These are phyloP conservation scores for Oscarella lobularis DNA, from an alignment of 37 sponge, comb jelly and placozoan genomes.

Conservation along the genomic window DNA sequence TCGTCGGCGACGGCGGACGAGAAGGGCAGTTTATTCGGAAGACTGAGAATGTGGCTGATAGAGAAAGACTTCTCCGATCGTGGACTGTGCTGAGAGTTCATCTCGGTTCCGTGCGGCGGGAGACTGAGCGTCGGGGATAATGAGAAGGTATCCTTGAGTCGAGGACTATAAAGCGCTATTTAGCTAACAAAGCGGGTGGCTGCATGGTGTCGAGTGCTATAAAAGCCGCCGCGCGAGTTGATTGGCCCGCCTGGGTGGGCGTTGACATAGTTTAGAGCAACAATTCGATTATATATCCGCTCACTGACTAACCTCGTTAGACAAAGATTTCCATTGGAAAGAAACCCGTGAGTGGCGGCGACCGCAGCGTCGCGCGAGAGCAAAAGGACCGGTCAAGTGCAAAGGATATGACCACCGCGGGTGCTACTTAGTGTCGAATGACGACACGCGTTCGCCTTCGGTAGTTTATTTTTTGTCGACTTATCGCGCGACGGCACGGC, in stretches of 20 bases:
- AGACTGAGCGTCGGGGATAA: background rate
- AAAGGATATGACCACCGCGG: no score
- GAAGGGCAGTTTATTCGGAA: background rate
- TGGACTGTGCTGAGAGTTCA: background rate
- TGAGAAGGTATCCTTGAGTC: background rate
- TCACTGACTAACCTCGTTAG: no score
- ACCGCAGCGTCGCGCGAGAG: background rate
- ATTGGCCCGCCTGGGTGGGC: no score
- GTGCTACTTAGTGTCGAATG: no score
- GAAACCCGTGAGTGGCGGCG: background rate
- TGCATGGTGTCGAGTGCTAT: background rate
- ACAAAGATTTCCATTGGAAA: background rate
- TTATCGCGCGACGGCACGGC: no score
- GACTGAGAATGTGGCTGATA: background rate
- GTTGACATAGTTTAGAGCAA: no score
- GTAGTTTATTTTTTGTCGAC: no score
- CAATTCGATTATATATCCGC: no score
- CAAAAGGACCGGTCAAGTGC: background rate
- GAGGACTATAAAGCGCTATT: no score
- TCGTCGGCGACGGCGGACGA: no score
- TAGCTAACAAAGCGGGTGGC: conserved; percentile 2
- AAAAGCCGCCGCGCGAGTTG: background rate
- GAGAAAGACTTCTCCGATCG: background rate
- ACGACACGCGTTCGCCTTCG: no score
- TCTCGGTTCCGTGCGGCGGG: background rate